Percentiles rank a stretch among this genome's conserved stretches.
Conservation (phyloP, 2,888 invertebrate genomes). For the Eugnorisma glareosa region DNA sequence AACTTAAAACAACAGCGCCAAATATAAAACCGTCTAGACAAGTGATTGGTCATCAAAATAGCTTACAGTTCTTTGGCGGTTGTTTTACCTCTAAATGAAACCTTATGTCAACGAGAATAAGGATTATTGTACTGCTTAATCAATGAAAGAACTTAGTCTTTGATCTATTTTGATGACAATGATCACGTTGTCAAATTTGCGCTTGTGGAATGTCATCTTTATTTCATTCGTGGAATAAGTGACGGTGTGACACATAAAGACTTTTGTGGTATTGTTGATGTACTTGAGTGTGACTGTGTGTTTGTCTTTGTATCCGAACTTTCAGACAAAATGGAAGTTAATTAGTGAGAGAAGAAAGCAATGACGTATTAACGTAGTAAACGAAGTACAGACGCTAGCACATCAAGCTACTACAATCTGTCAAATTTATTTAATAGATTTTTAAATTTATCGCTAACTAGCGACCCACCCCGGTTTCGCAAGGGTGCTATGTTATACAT, state of each 20-base stretch:
- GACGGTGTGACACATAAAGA: constrained; percentile 3
- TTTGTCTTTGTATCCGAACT: constrained; percentile 14
- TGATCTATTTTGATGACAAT: constrained; percentile 32
- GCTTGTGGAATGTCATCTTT: constrained; percentile 25
- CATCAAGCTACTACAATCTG: too few species aligned
- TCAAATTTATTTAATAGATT: too few species aligned
- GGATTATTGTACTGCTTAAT: neutral
- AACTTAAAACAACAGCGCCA: constrained; percentile 9
- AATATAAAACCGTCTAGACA: constrained; percentile 35
- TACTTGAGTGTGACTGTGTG: neutral
- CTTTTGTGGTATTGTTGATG: constrained; percentile 15
- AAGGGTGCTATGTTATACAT: too few species aligned
- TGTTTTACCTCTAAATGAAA: neutral
- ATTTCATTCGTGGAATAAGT: constrained; percentile 28
- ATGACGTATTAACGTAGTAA: neutral
- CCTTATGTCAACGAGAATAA: neutral
- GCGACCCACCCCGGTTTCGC: too few species aligned
- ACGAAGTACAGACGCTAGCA: neutral
- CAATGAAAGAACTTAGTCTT: neutral
- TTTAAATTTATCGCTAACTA: too few species aligned
- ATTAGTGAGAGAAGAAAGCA: constrained; percentile 12
- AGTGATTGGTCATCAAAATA: constrained; percentile 18
- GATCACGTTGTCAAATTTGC: constrained; percentile 25
- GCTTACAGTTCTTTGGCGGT: too few species aligned
- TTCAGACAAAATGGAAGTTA: constrained; percentile 1